phyloP scores from a whole-genome alignment of 2,797 vertebrate genomes.

The Toxotes lorentzi region DNA sequence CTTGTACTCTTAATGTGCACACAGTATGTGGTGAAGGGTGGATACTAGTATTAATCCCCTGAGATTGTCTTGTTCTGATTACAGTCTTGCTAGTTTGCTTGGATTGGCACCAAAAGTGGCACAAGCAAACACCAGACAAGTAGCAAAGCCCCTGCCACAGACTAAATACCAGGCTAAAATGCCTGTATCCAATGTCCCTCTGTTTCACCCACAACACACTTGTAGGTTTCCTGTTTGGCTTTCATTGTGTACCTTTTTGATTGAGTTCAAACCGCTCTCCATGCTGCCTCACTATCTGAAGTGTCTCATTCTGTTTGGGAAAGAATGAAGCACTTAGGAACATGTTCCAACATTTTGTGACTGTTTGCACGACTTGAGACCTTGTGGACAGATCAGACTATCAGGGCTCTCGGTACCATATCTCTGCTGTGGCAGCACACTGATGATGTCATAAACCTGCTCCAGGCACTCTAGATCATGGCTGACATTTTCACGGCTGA shows the following conservation, averaged over 20 bases:
- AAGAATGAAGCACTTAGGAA: conserved; percentile 54
- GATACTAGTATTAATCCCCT: conserved; percentile 66
- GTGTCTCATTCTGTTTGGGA: conserved; percentile 53
- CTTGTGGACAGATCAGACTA: conserved; percentile 63
- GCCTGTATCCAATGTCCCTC: conserved; percentile 66
- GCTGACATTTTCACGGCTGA: conserved; percentile 85
- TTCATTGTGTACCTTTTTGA: conserved; percentile 68
- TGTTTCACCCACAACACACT: conserved; percentile 68
- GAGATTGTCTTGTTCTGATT: conserved; percentile 74
- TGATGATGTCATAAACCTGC: conserved; percentile 86
- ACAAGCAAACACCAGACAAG: conserved; percentile 56
- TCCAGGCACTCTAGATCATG: conserved; percentile 77
- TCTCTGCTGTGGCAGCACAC: conserved; percentile 79
- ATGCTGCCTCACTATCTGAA: conserved; percentile 31
- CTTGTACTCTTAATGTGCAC: conserved; percentile 44
- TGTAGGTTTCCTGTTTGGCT: conserved; percentile 72
- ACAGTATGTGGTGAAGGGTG: conserved; percentile 55
- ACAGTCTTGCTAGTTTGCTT: conserved; percentile 76
- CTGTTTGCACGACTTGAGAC: conserved; percentile 69
- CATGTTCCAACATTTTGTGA: conserved; percentile 54
- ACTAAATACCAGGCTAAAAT: conserved; percentile 74
- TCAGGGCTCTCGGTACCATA: conserved; percentile 56
- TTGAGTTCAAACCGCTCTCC: conserved; percentile 55
- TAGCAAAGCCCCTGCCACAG: conserved; percentile 68
- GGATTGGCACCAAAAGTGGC: conserved; percentile 71